phyloP scores from a whole-genome alignment of 2,113 vertebrate genomes.

The Leiothrix lutea region DNA sequence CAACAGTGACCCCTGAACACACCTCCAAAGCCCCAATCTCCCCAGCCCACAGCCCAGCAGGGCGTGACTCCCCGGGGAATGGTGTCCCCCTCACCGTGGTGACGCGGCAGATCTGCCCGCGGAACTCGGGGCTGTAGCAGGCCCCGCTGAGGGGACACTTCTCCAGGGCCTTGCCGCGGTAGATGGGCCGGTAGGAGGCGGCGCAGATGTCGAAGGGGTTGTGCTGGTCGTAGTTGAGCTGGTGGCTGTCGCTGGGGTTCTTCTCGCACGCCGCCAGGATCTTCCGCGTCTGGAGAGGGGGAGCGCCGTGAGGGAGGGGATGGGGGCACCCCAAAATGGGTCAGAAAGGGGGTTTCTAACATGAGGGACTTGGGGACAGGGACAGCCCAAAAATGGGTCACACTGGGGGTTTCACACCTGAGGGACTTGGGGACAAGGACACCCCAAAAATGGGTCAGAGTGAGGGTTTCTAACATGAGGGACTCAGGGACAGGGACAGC shows the following conservation, averaged over 20 bases:
- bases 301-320: constrained; percentile 14
- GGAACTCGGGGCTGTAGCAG: constrained; percentile 91
- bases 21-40: accelerated
- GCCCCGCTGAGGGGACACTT: constrained; percentile 94
- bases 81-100: constrained; percentile 77
- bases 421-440: too few species aligned
- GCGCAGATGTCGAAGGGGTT: constrained; percentile 98
- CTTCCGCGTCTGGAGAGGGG: constrained; percentile 81
- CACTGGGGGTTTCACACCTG: too few species aligned
- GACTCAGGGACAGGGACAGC: too few species aligned
- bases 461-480: too few species aligned
- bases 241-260: constrained; percentile 85
- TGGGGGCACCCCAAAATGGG: background rate
- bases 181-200: constrained; percentile 90
- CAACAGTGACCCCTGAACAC: too few species aligned
- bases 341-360: too few species aligned
- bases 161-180: constrained; percentile 91
- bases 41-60: too few species aligned
- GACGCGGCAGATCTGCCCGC: constrained; percentile 91
- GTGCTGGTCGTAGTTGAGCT: constrained; percentile 96
- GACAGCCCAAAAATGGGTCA: background rate
- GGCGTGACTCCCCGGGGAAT: too few species aligned
- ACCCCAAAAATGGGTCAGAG: background rate
- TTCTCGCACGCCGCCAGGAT: constrained; percentile 96
- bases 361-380: too few species aligned